Evolutionary conservation across 2,113 vertebrate species (phyloP), one percentile per base, ranked within the genome.

Genomic region (Trichechus manatus): DNA sequence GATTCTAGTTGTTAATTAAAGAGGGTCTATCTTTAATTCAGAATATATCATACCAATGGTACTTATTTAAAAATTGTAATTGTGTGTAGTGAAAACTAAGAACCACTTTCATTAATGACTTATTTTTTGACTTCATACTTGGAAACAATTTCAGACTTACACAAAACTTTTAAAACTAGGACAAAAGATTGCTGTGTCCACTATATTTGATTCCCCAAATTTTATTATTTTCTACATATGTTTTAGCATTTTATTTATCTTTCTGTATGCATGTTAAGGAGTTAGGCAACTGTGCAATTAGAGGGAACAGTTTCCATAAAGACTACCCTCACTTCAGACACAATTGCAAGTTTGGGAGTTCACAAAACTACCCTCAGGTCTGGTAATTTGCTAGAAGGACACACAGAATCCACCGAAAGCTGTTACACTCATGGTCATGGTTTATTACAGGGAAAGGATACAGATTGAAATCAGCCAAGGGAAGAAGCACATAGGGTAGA

Each of bases 1-100:
- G 31, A 72, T 82, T 89, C 59, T 61, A 19, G 6, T 53, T 77
- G 25, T 31, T 95, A 86, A 87, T 81, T 53, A 83, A 93, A 82
- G 44, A 44, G 10, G 0, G 5, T 39, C 3, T 66, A 11, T 72
- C 47, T 89, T 96, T 92, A 77, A 70, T 77, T 70, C 33, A 59
- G n/a, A 72, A 70, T 66, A 59, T 56, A 47, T 82, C n/a, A 70
- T 3, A 25, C 31, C 66, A 68, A 61, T 31, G 36, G 6, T 68
- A 61, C 33, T 72, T 64, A 72, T 78, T 92, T 75, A 50, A 93
- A 90, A 84, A 74, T 25, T 93, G 1, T 53, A 66, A 27, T 29
- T 96, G 20, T 61, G 5, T 74, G 61, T 27, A 74, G 27, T 68
- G 61, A 59, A 82, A 81, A 80, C 39, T 8, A 50, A 23, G n/a